Base-by-base conservation (phyloP, 92 coral and sea anemone genomes). In the Bergia puertoricense region DNA sequence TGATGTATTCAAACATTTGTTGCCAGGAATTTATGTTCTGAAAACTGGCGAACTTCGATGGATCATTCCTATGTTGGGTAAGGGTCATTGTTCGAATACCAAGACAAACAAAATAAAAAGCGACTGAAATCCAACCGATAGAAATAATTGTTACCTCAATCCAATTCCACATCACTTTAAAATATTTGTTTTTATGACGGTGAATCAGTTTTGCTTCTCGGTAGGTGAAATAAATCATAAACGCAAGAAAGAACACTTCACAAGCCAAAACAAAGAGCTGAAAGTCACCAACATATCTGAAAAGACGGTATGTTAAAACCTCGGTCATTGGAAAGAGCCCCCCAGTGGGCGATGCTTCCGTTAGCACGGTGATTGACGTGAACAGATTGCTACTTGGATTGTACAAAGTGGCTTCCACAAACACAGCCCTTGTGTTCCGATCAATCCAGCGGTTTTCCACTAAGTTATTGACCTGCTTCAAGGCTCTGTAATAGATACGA, bases 381-480 rank as follows among this genome's bases (percentile, higher is more conserved):
- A 95, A 96, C 13, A 97, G 86, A 80, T 97, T 96, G 77, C 94
- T 96, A 46, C 94, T 93, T 5, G 99, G 99, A 88, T 97, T 97
- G 88, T 95, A 97, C 20, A 97, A 59, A 37, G 93, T 92, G 79
- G 94, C 90, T 80, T 97, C 99, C 20, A 90, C 91, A 73, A 97
- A 96, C 1, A 97, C 85, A 44, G 95, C 96, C 13, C 96, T 91
- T 23, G 99, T 88, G 75, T 87, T 88, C 59, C 75, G 92, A 80
- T 97, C 98, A 45, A 90, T 80, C 99, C 99, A 97, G 18, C 88
- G 85, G 41, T 44, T 69, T 20, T 82, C 68, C 76, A 74, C 74
- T 7, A 94, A 92, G 14, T 90, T 39, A 39, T 76, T 87, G 23
- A 96, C 82, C 83, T 92, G 97, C 22, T 88, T 89, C 20, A 89